Base-by-base conservation (phyloP, 2,797 vertebrate species). In the Sebastes dallii region DNA sequence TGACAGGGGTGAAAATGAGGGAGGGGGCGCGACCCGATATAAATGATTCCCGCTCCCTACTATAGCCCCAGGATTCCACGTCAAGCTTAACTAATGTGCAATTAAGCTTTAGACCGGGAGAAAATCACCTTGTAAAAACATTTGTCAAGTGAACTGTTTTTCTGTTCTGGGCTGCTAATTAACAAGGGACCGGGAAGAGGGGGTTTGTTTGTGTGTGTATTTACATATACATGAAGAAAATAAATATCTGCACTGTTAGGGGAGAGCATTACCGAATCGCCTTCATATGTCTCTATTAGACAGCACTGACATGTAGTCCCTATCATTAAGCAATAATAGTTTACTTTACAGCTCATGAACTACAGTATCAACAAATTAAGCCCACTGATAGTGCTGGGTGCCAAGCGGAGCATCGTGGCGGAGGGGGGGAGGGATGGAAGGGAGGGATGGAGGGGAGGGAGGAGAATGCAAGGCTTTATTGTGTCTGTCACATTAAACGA, bases 251-350 rank as follows among this genome's bases (percentile, higher is more conserved):
- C 85, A 91, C 92, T 88, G 92, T 92, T 92, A 89, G 79, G 81
- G 76, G 88, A 92, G 85, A 90, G 84, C 91, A 93, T 94, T 93
- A 93, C 82, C 88, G 84, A 92, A 92, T 88, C 90, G 88, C 77
- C 86, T 92, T 95, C 93, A 95, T 96, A 95, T 76, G 91, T 96
- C 94, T 96, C 93, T 95, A 95, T 96, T 96, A 96, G 87, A 94
- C 90, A 90, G 81, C 91, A 84, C 88, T 96, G 95, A 95, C 94
- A 91, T 92, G 90, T 86, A 94, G 91, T 94, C 90, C 83, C 94
- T 93, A 95, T 96, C 94, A 96, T 96, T 96, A 96, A 95, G 93
- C 93, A 93, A 95, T 95, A 96, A 96, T 96, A 95, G 95, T 96
- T 95, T 95, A 93, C 95, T 95, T 95, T 94, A 95, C 95, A 96